A percentile compares a stretch with the other conserved stretches of the same genome.
Conservation (phyloP, 2,797 vertebrate genomes). For the Lagocephalus sceleratus region DNA sequence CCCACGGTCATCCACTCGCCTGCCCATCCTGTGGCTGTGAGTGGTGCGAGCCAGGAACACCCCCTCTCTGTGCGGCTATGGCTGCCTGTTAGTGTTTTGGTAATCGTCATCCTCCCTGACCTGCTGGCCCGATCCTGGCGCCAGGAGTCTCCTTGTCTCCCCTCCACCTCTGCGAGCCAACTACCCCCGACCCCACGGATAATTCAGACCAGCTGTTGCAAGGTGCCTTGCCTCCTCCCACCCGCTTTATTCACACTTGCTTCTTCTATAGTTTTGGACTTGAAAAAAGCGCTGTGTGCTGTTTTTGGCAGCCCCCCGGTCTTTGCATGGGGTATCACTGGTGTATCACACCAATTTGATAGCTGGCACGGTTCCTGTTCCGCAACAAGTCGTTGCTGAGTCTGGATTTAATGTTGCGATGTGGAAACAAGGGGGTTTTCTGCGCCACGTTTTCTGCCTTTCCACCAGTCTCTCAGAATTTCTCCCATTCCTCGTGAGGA, state of each 20-base stretch:
- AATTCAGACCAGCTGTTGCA: conserved; percentile 83
- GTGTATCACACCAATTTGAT: conserved; percentile 62
- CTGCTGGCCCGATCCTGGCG: conserved; percentile 80
- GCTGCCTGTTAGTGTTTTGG: conserved; percentile 80
- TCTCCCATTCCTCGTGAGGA: conserved; percentile 36
- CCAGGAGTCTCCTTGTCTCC: conserved; percentile 76
- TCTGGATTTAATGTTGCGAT: conserved; percentile 54
- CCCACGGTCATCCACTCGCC: conserved; percentile 48
- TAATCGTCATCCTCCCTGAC: conserved; percentile 81
- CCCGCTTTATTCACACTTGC: conserved; percentile 68
- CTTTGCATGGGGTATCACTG: conserved; percentile 67
- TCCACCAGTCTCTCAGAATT: conserved; percentile 34
- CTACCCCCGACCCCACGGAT: conserved; percentile 67
- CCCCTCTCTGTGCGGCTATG: conserved; percentile 65
- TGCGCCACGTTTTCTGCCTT: conserved; percentile 4
- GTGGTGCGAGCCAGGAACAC: conserved; percentile 71
- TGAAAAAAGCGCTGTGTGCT: conserved; percentile 14
- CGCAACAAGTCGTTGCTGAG: conserved; percentile 48
- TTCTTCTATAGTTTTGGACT: conserved; percentile 39
- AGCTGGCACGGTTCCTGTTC: conserved; percentile 47
- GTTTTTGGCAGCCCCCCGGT: conserved; percentile 39
- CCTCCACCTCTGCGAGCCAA: conserved; percentile 45
- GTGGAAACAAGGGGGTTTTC: conserved; percentile 21
- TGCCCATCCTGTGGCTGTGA: conserved; percentile 74
- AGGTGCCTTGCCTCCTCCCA: conserved; percentile 75